Evolutionary conservation across 2,797 vertebrate species (phyloP).

Genomic region (Oreochromis mossambicus): DNA sequence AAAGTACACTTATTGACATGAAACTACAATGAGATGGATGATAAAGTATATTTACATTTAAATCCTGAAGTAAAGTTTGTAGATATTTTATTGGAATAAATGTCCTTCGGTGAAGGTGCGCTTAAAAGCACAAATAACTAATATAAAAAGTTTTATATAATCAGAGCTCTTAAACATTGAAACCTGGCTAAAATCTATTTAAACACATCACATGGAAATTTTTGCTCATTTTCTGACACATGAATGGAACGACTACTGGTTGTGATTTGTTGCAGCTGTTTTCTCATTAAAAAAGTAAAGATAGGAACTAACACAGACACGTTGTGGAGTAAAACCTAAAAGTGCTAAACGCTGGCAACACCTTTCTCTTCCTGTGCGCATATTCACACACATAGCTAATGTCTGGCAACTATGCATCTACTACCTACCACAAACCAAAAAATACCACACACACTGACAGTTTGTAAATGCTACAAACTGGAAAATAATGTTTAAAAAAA

Average conservation of each 20-base stretch:
- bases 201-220: rapidly evolving
- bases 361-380: slow-evolving; percentile 35
- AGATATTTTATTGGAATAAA: not conserved
- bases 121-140: not conserved
- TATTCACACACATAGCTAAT: not conserved
- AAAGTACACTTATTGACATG: not conserved
- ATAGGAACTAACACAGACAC: not conserved
- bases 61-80: not conserved
- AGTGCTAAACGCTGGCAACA: slow-evolving; percentile 24
- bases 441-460: not conserved
- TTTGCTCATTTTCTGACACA: not conserved
- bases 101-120: not conserved
- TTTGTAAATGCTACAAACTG: not conserved
- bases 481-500: not conserved
- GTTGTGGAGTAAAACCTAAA: not conserved
- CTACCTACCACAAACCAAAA: slow-evolving; percentile 5
- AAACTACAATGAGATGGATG: not conserved
- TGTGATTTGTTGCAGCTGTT: not conserved
- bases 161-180: not conserved
- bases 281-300: not conserved
- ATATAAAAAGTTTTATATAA: not conserved
- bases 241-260: not conserved
- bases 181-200: not conserved
- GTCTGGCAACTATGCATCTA: slow-evolving; percentile 13
- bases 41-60: not conserved